Base-by-base conservation (phyloP, 2,888 invertebrate species). In the Cerastis leucographa region DNA sequence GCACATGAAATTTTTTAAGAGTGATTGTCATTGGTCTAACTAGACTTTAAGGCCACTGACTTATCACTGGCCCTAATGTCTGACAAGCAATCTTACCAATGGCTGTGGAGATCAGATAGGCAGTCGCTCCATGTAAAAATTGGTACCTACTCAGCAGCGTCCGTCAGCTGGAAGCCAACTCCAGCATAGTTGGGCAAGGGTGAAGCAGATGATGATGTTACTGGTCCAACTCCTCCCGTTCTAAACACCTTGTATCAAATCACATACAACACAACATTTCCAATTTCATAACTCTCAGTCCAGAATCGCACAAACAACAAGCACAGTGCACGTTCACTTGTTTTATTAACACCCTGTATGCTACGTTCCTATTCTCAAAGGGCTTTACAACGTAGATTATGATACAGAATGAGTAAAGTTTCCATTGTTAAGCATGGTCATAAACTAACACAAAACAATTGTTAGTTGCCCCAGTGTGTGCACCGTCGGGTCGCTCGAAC, bases 371-470 rank as follows among this genome's bases (percentile, higher is more conserved):
- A 84, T 78, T 80, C 84, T 87, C 83, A 81, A 79, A 86, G 83
- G 85, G 81, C 83, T 85, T 80, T 86, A 86, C 79, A 82, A 76
- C 76, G 78, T 80, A 88, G 85, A 89, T 90, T 91, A 89, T 91
- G 88, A 90, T 90, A 91, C 90, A 90, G 87, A 89, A 89, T 86
- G 90, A 89, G 88, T 87, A 89, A 92, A 92, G 91, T 92, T 92
- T 87, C 89, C 85, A 92, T 92, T 92, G 92, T 92, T 86, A 88
- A 85, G 81, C 86, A 83, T 81, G 83, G 87, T 88, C 89, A 88
- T 92, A 92, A 91, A 91, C 92, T 90, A 91, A 90, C 89, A 89
- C 88, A 85, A 90, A 91, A 92, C 91, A 90, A 92, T 93, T 91
- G 92, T 89, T 90, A 83, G 87, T 87, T 80, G 76, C 83, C 78